phyloP scores from a whole-genome alignment of 2,113 vertebrate species.

The Trachemys scripta region DNA sequence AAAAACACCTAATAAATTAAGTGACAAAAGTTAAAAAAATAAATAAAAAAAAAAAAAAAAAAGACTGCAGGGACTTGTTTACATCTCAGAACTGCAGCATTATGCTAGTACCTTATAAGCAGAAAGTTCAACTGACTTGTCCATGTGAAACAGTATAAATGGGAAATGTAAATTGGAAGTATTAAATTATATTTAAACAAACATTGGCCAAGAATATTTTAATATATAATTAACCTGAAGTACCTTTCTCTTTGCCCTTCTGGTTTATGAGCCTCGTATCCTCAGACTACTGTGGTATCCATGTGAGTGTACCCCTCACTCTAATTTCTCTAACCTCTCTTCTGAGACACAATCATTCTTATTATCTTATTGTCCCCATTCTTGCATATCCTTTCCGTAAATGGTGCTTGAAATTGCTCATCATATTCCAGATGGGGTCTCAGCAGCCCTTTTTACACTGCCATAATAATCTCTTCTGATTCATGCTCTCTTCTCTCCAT shows the following conservation, averaged over 20 bases:
- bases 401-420: background rate
- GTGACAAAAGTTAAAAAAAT: background rate
- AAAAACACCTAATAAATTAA: background rate
- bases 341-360: background rate
- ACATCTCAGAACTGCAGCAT: background rate
- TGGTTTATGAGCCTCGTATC: background rate
- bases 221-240: background rate
- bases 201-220: background rate
- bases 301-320: background rate
- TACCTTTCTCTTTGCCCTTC: background rate
- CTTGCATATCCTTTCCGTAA: background rate
- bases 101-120: background rate
- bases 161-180: background rate
- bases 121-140: background rate
- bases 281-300: background rate
- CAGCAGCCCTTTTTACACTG: background rate
- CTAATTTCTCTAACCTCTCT: background rate
- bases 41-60: background rate
- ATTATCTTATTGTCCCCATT: fast-evolving
- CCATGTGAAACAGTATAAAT: background rate
- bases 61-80: background rate
- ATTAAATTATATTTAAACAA: background rate
- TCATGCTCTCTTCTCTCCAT: background rate
- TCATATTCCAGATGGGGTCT: background rate
- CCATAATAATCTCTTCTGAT: background rate